Conservation (phyloP, 2,888 invertebrate genomes). For the Tenodera sinensis region DNA sequence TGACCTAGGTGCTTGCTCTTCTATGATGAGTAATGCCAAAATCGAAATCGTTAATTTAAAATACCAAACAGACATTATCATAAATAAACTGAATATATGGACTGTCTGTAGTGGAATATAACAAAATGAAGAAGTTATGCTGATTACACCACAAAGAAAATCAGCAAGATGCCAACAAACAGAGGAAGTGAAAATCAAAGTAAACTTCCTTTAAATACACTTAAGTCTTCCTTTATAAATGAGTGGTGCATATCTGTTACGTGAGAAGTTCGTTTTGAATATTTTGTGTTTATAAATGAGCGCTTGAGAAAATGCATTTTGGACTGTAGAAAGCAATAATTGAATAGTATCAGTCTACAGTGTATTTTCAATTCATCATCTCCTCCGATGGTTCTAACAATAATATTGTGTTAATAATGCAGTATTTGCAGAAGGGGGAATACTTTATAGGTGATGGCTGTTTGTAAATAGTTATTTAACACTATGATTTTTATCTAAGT, state of each 20-base stretch:
- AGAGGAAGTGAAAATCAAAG: neutral
- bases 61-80: neutral
- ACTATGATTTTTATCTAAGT: constrained; percentile 12
- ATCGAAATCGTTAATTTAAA: neutral
- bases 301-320: constrained; percentile 27
- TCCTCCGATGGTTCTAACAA: constrained; percentile 32
- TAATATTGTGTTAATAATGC: constrained; percentile 4
- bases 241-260: neutral
- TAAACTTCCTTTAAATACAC: neutral
- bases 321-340: neutral
- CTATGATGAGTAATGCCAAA: neutral
- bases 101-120: neutral
- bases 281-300: neutral
- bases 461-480: constrained; percentile 22
- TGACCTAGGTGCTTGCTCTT: neutral
- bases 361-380: constrained; percentile 31
- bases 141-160: neutral
- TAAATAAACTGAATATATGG: neutral
- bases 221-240: constrained; percentile 2
- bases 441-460: constrained; percentile 28
- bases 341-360: constrained; percentile 17
- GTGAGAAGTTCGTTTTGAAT: neutral
- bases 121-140: neutral
- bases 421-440: constrained; percentile 24
- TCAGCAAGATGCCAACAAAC: neutral